Evolutionary conservation across 1,140 invertebrate genomes (phyloP), one percentile per base, ranked within the genome.

Genomic region (Drosophila equinoxialis): DNA sequence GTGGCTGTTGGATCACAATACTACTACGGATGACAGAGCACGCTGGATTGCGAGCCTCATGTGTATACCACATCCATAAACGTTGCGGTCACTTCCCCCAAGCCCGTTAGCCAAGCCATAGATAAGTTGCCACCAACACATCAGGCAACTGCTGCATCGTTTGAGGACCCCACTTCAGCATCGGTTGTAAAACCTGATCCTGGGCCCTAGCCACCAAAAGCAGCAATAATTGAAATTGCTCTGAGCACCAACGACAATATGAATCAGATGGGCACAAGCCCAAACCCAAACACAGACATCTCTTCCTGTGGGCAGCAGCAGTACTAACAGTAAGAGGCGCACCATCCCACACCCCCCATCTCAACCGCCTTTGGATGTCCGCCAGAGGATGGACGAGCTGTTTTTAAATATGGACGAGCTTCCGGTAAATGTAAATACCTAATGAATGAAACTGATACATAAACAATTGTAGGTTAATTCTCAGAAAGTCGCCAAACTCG

Each of bases 11-110:
- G 91, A 33, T 91, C 91, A 8, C 90, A 91, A 66, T 91, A 89
- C 51, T 92, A 92, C 61, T 92, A 92, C 59, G 91, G 91, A 89
- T 92, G 90, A 92, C 91, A 85, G 65, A 80, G 69, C 63, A 78
- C 64, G 6, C 39, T 66, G 30, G 77, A 81, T 33, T 73, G 67
- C 23, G 77, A 89, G 39, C 80, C 84, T 0, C 69, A 81, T 57
- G 62, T 89, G 42, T 84, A 79, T 20, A 65, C 72, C 11, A 73
- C 68, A 54, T 48, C 61, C 20, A 48, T 84, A 20, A 62, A 41
- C 35, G 60, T 74, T 35, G 65, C 51, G 48, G n/a, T 41, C 17
- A 10, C 26, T 6, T 13, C 70, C 6, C 55, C 70, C 0, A 68
- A 54, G 6, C 30, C 30, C 30, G 30, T 30, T 30, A 30, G 30